These are phyloP conservation scores for Suncus etruscus DNA, from an alignment of 2,113 vertebrate species.

Conservation along the genomic window DNA sequence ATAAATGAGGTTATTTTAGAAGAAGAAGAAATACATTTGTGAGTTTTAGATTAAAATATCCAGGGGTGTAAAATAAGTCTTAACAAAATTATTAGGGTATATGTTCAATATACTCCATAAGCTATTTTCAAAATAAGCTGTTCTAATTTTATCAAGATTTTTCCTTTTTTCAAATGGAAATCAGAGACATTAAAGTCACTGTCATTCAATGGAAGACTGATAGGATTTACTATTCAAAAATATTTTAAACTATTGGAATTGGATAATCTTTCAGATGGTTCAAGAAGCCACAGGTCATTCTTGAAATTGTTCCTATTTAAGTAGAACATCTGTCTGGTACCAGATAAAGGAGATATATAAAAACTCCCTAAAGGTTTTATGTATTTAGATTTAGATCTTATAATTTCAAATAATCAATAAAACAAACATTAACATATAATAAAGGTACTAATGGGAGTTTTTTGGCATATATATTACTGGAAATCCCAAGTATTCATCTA, in stretches of 20 bases:
- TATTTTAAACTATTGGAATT: constrained; percentile 33
- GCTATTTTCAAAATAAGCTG: constrained; percentile 69
- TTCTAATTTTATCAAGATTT: constrained; percentile 64
- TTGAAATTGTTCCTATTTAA: not conserved
- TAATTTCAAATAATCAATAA: constrained; percentile 41
- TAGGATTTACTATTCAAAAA: not conserved
- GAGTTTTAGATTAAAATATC: constrained; percentile 76
- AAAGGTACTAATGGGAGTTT: not conserved
- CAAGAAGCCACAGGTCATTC: not conserved
- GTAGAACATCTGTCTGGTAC: not conserved
- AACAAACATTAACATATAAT: constrained; percentile 3
- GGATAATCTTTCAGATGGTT: not conserved
- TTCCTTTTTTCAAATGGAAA: constrained; percentile 66
- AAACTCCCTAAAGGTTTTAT: not conserved
- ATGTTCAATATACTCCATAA: constrained; percentile 63
- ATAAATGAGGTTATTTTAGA: constrained; percentile 79
- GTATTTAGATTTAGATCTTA: not conserved
- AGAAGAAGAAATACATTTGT: constrained; percentile 61
- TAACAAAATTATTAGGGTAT: constrained; percentile 68
- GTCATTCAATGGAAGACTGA: not conserved
- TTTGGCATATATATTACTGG: not conserved
- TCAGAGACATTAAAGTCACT: not conserved
- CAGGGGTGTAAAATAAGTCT: constrained; percentile 68
- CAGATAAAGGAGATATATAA: not conserved
- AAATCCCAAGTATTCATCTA: not conserved